These are phyloP conservation scores for Onychomys torridus DNA, from an alignment of 2,797 vertebrate genomes.

Conservation along the genomic window DNA sequence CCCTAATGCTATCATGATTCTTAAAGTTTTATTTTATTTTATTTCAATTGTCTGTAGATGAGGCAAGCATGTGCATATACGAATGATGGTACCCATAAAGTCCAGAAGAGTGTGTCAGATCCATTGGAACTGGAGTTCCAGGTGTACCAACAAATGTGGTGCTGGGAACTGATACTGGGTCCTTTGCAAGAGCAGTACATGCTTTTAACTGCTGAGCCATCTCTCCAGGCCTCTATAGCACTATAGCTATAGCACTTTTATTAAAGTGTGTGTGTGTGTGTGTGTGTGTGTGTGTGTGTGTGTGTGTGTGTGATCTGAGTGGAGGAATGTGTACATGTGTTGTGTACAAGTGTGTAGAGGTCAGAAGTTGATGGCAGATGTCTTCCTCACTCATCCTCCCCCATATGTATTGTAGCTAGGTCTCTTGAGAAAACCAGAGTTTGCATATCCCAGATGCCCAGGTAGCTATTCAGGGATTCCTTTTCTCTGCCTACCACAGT, in stretches of 20 bases:
- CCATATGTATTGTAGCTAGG: background rate
- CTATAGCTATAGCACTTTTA: background rate
- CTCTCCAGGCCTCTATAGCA: too few species aligned
- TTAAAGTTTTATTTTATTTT: background rate
- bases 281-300: background rate
- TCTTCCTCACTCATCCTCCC: background rate
- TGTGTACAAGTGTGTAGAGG: background rate
- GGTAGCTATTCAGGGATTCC: background rate
- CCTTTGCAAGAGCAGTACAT: background rate
- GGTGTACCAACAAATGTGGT: rapidly evolving
- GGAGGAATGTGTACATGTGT: background rate
- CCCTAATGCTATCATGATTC: too few species aligned
- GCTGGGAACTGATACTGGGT: background rate
- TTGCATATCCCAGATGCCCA: background rate
- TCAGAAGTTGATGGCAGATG: background rate
- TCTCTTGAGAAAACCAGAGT: background rate
- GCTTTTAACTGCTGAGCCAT: background rate
- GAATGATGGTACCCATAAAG: background rate
- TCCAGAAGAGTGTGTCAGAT: background rate
- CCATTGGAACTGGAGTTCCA: background rate
- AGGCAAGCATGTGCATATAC: background rate
- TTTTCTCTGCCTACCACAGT: background rate
- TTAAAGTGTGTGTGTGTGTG: background rate
- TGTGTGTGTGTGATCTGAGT: background rate
- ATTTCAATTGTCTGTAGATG: background rate